phyloP scores from a whole-genome alignment of 2,113 vertebrate species.

The Pithys albifrons region DNA sequence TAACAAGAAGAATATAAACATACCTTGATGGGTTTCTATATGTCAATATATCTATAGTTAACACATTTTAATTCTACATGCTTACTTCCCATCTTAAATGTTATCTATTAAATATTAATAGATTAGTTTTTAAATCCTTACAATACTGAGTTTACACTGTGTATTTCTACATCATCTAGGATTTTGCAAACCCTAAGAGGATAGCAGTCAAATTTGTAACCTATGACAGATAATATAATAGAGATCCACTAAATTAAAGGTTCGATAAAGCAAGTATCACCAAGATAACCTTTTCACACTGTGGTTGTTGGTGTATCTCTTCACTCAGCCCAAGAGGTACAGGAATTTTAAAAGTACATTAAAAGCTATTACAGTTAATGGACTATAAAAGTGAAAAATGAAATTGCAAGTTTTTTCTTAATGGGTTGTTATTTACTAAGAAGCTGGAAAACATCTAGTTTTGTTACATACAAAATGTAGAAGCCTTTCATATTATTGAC shows the following conservation, averaged over 20 bases:
- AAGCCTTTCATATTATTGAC: not conserved
- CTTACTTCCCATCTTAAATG: not conserved
- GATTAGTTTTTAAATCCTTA: not conserved
- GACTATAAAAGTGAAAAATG: not conserved
- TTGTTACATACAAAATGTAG: not conserved
- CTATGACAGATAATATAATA: not conserved
- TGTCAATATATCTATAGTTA: not conserved
- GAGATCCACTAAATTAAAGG: not conserved
- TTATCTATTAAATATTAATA: not conserved
- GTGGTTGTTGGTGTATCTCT: not conserved
- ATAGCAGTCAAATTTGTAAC: not conserved
- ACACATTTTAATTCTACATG: not conserved
- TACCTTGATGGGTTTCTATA: not conserved
- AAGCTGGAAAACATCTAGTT: not conserved
- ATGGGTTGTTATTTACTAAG: not conserved
- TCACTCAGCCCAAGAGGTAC: not conserved
- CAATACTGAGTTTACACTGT: not conserved
- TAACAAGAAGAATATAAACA: not conserved
- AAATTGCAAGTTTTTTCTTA: not conserved
- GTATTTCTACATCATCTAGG: not conserved
- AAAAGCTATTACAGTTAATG: slow-evolving; percentile 3
- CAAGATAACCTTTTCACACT: not conserved
- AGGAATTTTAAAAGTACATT: not conserved
- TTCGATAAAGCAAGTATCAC: not conserved
- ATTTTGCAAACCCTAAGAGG: not conserved